These are phyloP conservation scores for Ypsolopha scabrella DNA, from an alignment of 2,888 invertebrate genomes.

Conservation along the genomic window DNA sequence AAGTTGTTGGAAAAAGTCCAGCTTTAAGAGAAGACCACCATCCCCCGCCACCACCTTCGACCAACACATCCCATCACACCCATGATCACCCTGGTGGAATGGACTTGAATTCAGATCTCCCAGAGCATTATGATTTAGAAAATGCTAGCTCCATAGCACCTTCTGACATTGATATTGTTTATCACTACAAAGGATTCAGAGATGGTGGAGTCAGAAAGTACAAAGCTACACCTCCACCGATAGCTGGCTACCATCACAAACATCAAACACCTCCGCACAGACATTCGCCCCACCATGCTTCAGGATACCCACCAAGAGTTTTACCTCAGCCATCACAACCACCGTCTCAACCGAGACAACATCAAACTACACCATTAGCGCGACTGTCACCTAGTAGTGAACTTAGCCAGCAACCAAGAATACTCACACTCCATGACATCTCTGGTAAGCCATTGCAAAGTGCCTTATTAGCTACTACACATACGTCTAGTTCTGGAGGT, in stretches of 20 bases:
- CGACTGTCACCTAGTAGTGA: conserved; percentile 93
- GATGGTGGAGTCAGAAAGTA: conserved; percentile 89
- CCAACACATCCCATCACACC: conserved; percentile 77
- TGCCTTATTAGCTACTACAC: conserved; percentile 86
- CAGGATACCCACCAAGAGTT: conserved; percentile 80
- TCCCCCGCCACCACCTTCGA: conserved; percentile 82
- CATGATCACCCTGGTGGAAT: conserved; percentile 80
- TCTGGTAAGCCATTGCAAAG: conserved; percentile 93
- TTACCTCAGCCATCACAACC: conserved; percentile 78
- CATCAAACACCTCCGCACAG: conserved; percentile 81
- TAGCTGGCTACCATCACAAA: conserved; percentile 82
- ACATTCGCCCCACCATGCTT: conserved; percentile 82
- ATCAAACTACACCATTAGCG: conserved; percentile 92
- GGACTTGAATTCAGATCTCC: conserved; percentile 82
- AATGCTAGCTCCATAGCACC: conserved; percentile 98
- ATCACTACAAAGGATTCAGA: conserved; percentile 95
- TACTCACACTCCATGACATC: conserved; percentile 92
- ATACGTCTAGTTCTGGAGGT: conserved; percentile 82
- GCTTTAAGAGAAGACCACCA: conserved; percentile 83
- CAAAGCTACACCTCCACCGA: conserved; percentile 87
- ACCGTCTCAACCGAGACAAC: conserved; percentile 76
- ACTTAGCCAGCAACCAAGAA: conserved; percentile 91
- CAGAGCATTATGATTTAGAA: conserved; percentile 96
- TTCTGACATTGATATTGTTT: conserved; percentile 96
- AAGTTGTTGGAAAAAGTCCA: conserved; percentile 87